Base-by-base conservation (phyloP, 2,113 vertebrate genomes). In the Apeltes quadracus region DNA sequence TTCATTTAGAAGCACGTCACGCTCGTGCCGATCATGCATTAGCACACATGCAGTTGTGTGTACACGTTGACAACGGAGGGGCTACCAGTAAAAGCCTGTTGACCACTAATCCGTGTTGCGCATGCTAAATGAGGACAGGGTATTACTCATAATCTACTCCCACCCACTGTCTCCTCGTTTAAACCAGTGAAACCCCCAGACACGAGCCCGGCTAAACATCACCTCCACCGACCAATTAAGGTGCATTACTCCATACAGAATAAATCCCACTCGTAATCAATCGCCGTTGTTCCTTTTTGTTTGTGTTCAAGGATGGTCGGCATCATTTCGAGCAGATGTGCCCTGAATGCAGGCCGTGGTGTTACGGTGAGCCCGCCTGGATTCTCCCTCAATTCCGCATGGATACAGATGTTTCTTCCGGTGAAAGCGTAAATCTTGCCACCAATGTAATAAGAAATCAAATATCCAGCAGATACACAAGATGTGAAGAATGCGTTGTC, bases 381-480 rank as follows among this genome's bases (percentile, higher is more conserved):
- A 39, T 32, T 27, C 25, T 3, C 3, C 41, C 34, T 39, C 5
- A 16, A 46, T 61, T 61, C 22, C 54, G 41, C 5, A 22, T 39
- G 27, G 6, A 32, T 41, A 22, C 9, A 22, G 14, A 48, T 41
- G 10, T 36, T 43, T 2, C 1, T 34, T 7, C 41, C 23, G 1
- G 4, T 16, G 46, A 32, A 50, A 64, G 51, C 15, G 20, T 3
- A 34, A 69, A 65, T 43, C 43, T 23, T 50, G 18, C 23, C 5
- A 11, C 27, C 57, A 7, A 39, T 59, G 20, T 56, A 78, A 55
- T n/a, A 32, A 44, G 4, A 69, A 48, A 70, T 32, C 51, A 69
- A 48, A 70, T 32, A 44, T 7, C 10, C 51, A 43, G 14, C 20
- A 57, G 9, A 2, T 39, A 5, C 10, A 39, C 38, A 39, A 39